Percentiles rank a stretch among this genome's conserved stretches.
Evolutionary conservation across 2,888 invertebrate genomes (phyloP).

Genomic region (Drosophila maculinotata): DNA sequence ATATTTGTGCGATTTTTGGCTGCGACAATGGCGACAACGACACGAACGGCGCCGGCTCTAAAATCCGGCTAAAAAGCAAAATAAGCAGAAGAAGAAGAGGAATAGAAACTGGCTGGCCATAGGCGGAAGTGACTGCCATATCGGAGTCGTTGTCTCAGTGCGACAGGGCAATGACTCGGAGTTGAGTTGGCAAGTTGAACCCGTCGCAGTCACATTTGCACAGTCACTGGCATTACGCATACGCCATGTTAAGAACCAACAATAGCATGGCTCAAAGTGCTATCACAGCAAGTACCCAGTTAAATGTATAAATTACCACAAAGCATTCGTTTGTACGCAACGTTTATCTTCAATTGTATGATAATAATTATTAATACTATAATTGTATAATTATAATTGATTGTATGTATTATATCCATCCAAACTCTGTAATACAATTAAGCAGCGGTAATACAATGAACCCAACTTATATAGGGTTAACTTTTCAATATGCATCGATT

Average conservation of each 20-base stretch:
- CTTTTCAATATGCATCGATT: no score
- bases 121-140: slow-evolving; percentile 50
- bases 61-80: slow-evolving; percentile 27
- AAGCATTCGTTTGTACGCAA: no score
- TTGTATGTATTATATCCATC: no score
- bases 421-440: no score
- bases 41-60: slow-evolving; percentile 53
- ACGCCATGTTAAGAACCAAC: slow-evolving; percentile 27
- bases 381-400: no score
- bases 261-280: background rate
- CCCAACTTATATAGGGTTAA: no score
- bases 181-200: slow-evolving; percentile 51
- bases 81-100: background rate
- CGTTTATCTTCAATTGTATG: no score
- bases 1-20: slow-evolving; percentile 51
- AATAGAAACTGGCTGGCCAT: slow-evolving; percentile 13
- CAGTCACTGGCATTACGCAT: slow-evolving; percentile 63
- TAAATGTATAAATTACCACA: no score
- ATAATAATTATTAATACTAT: no score
- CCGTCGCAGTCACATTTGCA: slow-evolving; percentile 16
- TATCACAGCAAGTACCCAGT: background rate
- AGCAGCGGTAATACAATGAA: no score
- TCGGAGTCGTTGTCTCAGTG: slow-evolving; percentile 48
- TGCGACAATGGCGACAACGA: slow-evolving; percentile 49
- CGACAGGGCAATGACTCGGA: slow-evolving; percentile 64